A percentile compares a stretch with the other conserved stretches of the same genome.
Evolutionary conservation across 2,797 vertebrate species (phyloP).

Genomic region (Silurus lanzhouensis): DNA sequence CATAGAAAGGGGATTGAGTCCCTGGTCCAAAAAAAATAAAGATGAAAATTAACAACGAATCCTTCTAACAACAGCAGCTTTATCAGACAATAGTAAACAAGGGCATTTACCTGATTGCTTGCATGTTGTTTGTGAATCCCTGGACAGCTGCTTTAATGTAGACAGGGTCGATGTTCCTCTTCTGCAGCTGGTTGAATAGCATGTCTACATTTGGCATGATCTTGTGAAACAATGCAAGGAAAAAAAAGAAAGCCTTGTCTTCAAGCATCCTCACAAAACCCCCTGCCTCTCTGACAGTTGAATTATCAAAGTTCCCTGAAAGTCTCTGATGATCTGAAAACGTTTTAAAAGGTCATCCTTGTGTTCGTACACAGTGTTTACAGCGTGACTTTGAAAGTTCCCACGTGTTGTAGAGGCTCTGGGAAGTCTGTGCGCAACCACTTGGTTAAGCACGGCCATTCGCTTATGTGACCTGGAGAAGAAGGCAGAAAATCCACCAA

Average conservation of each 20-base stretch:
- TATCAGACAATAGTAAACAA: no score
- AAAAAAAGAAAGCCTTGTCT: background rate
- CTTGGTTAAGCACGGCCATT: constrained; percentile 15
- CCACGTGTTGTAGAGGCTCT: constrained; percentile 30
- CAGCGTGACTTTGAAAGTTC: constrained; percentile 40
- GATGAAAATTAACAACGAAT: no score
- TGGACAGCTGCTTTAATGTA: no score
- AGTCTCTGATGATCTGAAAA: constrained; percentile 48
- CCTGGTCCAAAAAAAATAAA: no score
- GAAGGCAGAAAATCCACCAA: background rate
- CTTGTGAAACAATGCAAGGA: background rate
- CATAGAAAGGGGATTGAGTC: no score
- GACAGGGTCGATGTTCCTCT: no score
- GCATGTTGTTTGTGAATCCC: no score
- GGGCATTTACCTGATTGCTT: no score
- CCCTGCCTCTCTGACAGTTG: background rate
- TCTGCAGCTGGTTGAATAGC: no score
- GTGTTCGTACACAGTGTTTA: constrained; percentile 35
- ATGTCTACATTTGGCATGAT: background rate
- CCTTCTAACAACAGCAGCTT: no score
- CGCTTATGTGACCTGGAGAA: constrained; percentile 4
- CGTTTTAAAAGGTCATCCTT: constrained; percentile 23
- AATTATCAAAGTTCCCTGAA: background rate
- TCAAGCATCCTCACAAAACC: no score
- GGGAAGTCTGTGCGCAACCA: constrained; percentile 22